Base-by-base conservation (phyloP, 1,140 invertebrate genomes). In the Samia ricini region DNA sequence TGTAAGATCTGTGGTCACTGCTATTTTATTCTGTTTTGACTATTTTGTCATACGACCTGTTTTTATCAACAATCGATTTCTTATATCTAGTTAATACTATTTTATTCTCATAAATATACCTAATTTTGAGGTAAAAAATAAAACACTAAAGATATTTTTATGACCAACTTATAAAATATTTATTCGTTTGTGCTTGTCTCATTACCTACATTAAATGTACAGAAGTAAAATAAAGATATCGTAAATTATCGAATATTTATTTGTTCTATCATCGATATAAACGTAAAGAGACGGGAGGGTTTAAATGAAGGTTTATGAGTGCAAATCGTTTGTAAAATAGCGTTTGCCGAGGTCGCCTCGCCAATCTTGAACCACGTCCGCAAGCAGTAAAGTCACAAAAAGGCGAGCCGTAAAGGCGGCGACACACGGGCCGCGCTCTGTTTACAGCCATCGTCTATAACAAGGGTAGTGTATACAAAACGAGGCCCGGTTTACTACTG, bases 401-500 rank as follows among this genome's bases (percentile, higher is more conserved):
- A 88, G 82, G 74, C 68, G 60, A 65, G 70, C 78, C 74, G 79
- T 87, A 81, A 89, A 86, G 82, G 72, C 76, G 83, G 83, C 83
- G 85, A 88, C 85, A 84, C 79, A 82, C 77, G 74, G 81, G 66
- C 69, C 70, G 77, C 68, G 72, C 71, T 69, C 74, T 89, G 86
- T 89, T 89, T 87, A 88, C 82, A 81, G 64, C 74, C 68, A 71
- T 69, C 74, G 80, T 73, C 83, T 82, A 84, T 86, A 86, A 84
- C 83, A 85, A 82, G 80, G 77, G 79, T 75, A 71, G 67, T 89
- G 83, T 89, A 88, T 89, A 88, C 82, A 89, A 81, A 84, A 83
- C 77, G 83, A 79, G n/a, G 66, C 76, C 33, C 71, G 74, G 73
- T 89, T 89, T 88, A 89, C 85, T 86, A 76, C 85, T 81, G 77